Conservation (phyloP, 2,888 invertebrate genomes). For the Agriotes lineatus region DNA sequence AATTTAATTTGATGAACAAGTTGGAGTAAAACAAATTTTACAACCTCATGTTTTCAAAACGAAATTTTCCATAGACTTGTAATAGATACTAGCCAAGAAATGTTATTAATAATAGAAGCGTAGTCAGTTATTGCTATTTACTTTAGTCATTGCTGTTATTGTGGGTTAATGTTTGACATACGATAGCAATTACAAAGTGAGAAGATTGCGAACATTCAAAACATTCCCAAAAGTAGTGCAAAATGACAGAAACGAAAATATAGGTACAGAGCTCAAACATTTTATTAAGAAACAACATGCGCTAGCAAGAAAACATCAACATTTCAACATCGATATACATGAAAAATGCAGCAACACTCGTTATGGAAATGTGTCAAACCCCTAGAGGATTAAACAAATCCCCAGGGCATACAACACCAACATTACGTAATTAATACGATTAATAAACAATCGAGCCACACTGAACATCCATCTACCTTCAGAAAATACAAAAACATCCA, state of each 20-base stretch:
- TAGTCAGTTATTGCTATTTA: too few species aligned
- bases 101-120: too few species aligned
- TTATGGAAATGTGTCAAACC: constrained; percentile 17
- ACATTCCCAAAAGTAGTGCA: constrained; percentile 13
- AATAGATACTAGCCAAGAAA: too few species aligned
- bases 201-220: constrained; percentile 14
- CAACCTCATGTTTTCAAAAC: too few species aligned
- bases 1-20: too few species aligned
- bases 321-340: constrained; percentile 32
- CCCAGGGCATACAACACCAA: constrained; percentile 1
- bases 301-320: constrained; percentile 36
- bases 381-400: background rate
- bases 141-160: too few species aligned
- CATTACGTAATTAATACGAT: constrained; percentile 9
- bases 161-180: background rate
- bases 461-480: constrained; percentile 57
- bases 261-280: constrained; percentile 14
- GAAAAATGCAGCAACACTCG: constrained; percentile 31
- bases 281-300: constrained; percentile 40
- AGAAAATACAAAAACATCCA: constrained; percentile 51
- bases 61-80: too few species aligned
- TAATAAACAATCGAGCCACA: constrained; percentile 39
- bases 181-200: background rate
- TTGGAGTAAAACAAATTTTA: too few species aligned
- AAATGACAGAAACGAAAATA: background rate